Conservation (phyloP, 2,797 vertebrate genomes). For the Sparidentex hasta region DNA sequence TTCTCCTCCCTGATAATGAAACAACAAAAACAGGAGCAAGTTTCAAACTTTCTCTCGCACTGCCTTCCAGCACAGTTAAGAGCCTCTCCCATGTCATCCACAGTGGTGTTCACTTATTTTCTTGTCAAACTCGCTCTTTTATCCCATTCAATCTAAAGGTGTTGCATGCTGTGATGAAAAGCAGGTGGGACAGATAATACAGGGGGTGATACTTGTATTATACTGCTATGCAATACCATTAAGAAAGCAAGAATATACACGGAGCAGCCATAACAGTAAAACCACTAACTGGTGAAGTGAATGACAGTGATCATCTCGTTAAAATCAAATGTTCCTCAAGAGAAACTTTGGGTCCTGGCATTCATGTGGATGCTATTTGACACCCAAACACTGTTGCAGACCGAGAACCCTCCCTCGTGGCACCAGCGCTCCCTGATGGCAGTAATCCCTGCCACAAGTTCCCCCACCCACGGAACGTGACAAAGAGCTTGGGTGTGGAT, state of each 20-base stretch:
- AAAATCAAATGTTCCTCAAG: too few relatives aligned
- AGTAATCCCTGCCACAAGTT: too few relatives aligned
- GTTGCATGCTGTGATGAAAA: background rate
- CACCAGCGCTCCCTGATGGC: too few relatives aligned
- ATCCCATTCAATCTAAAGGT: background rate
- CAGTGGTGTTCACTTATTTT: background rate
- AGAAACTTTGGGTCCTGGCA: too few relatives aligned
- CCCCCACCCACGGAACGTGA: too few relatives aligned
- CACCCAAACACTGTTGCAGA: too few relatives aligned
- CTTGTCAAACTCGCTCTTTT: background rate
- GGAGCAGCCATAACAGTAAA: too few relatives aligned
- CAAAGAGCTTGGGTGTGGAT: too few relatives aligned
- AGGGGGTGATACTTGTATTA: background rate
- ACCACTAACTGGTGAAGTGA: too few relatives aligned
- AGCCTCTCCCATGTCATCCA: background rate
- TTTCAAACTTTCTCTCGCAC: constrained; percentile 17
- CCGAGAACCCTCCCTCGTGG: too few relatives aligned
- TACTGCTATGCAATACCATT: background rate
- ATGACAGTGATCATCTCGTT: too few relatives aligned
- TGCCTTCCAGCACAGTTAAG: background rate
- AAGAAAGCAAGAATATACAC: background rate
- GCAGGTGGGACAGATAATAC: background rate
- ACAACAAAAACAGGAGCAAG: background rate
- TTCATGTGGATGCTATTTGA: too few relatives aligned
- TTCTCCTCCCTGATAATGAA: constrained; percentile 14